Evolutionary conservation across 92 coral and sea anemone genomes (phyloP), one percentile per base, ranked within the genome.

Genomic region (Isaurus tuberculatus): DNA sequence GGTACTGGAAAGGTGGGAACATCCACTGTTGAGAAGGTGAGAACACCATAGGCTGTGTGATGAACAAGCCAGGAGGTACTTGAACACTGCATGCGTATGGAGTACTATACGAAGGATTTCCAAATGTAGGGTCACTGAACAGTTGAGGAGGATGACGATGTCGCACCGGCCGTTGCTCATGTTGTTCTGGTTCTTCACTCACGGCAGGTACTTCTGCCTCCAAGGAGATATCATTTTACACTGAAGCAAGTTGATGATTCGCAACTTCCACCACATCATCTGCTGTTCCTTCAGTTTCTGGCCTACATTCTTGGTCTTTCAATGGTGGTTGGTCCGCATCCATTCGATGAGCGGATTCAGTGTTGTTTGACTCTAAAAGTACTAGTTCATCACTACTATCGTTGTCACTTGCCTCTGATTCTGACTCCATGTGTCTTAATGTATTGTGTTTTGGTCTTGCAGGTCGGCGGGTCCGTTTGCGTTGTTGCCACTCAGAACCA

Each of bases 71-170:
- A 37, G 9, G 6, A 20, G 74, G 53, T 70, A 70, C 32, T 36
- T 70, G 74, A 70, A 36, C 36, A 70, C 74, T 70, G 51, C 29
- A 70, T 20, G 19, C 74, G 36, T 70, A 3, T 27, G 55, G 28
- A 73, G 77, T 68, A 70, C 92, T 4, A 78, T 72, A 46, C 61
- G 79, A 72, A 26, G 40, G 37, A 11, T 72, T 43, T 22, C 61
- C 79, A 72, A 72, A 36, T 2, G 8, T 15, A 15, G 79, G 79
- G 42, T 72, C 44, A 16, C 78, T 72, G 37, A 72, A 72, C 78
- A 72, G 8, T 25, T 2, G n/a, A 8, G 61, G 78, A 40, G 61
- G 78, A 13, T 72, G 60, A 34, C 40, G 40, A 72, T 48, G 13
- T 4, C 37, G 63, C 61, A 72, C 79, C 44, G 79, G 79, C 17